Conservation (phyloP, 2,113 vertebrate species). For the Xiphophorus maculatus region DNA sequence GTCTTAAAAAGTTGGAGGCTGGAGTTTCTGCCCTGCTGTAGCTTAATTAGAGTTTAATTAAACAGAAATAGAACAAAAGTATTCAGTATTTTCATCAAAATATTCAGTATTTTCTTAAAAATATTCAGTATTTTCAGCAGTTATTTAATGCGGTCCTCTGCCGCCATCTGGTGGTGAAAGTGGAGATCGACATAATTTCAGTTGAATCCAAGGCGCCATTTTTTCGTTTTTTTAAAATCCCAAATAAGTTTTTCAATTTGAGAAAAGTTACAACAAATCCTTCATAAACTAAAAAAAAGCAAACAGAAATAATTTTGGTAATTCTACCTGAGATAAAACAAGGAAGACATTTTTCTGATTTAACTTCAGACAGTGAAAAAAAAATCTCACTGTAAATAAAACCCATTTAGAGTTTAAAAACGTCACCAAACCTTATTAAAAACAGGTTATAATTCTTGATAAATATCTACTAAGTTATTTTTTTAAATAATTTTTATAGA, state of each 20-base stretch:
- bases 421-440: background rate
- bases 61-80: background rate
- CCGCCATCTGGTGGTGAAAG: slow-evolving; percentile 55
- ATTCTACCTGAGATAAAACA: no score
- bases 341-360: no score
- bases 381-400: background rate
- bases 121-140: background rate
- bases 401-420: no score
- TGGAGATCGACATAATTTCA: background rate
- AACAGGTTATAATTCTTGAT: background rate
- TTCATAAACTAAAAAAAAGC: no score
- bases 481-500: background rate
- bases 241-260: background rate
- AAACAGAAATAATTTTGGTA: no score
- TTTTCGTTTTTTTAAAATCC: background rate
- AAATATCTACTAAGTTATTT: background rate
- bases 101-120: no score
- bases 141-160: slow-evolving; percentile 26
- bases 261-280: no score
- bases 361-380: no score
- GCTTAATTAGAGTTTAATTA: background rate
- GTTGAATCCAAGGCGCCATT: no score
- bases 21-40: background rate
- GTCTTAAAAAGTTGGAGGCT: no score
- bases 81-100: background rate